phyloP scores from a whole-genome alignment of 2,797 vertebrate genomes.

The Argentina silus region DNA sequence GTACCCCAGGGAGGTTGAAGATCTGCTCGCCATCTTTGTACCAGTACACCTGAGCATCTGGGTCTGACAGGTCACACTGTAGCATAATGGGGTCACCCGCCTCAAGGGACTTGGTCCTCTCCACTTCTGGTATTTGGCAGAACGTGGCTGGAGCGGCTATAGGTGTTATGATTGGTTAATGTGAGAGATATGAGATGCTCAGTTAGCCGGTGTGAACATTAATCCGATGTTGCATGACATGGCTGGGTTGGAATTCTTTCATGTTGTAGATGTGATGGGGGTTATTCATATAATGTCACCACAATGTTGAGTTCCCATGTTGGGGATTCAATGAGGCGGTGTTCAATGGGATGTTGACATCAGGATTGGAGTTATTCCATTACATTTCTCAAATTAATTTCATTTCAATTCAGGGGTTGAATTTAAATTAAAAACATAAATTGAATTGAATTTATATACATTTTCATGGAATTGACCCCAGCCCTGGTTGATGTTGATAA shows the following conservation, averaged over 20 bases:
- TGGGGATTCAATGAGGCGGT: not conserved
- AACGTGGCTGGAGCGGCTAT: conserved; percentile 40
- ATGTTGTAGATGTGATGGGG: not conserved
- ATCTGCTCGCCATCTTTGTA: conserved; percentile 71
- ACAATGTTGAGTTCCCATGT: not conserved
- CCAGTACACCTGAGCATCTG: conserved; percentile 65
- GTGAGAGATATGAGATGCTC: conserved; percentile 12
- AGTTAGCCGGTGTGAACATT: not conserved
- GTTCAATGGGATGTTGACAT: too few relatives aligned
- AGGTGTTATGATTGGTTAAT: conserved; percentile 24
- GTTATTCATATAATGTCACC: not conserved
- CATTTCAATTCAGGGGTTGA: too few relatives aligned
- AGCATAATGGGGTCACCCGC: conserved; percentile 69
- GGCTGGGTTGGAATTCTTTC: too few relatives aligned
- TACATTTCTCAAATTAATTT: too few relatives aligned
- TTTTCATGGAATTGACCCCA: too few relatives aligned
- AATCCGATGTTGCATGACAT: not conserved
- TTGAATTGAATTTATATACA: too few relatives aligned
- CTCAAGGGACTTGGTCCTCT: conserved; percentile 31
- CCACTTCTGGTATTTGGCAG: conserved; percentile 40
- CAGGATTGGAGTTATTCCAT: too few relatives aligned
- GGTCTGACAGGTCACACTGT: conserved; percentile 74
- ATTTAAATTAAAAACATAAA: too few relatives aligned
- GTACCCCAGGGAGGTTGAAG: conserved; percentile 63
- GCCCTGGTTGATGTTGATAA: not conserved